Base-by-base conservation (phyloP, 2,888 invertebrate species). In the Trichopoda pennipes region DNA sequence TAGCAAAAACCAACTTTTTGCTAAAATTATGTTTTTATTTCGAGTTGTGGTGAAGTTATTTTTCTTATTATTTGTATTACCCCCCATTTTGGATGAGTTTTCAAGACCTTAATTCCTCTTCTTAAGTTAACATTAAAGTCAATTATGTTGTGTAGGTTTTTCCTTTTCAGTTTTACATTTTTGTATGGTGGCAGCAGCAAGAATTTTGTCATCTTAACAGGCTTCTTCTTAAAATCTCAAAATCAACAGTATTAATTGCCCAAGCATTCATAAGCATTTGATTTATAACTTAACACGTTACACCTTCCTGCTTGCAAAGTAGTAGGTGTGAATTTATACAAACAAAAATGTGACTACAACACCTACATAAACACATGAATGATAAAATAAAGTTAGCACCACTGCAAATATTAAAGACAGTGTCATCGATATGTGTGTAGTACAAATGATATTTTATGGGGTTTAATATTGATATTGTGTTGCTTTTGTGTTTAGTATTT, bases 251-350 rank as follows among this genome's bases (percentile, higher is more conserved):
- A 28, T 66, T 38, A 19, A 75, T 42, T 60, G 23, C n/a, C 12
- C 32, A 73, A 42, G 58, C 17, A 75, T 42, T 58, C 21, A 76
- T 44, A 53, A 68, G 35, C 35, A 47, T 61, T 44, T 53, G 68
- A 68, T 47, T 69, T 61, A 69, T 69, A 32, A 53, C 17, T 61
- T 55, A 63, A 63, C 61, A 61, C 61, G 28, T 32, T 19, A 12
- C 16, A 19, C 14, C 4, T 16, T 56, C 14, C 42, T 49, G 32
- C 32, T 47, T 10, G 17, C 10, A 42, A 73, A 63, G 23, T 38
- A 32, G 32, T 38, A 72, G 72, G 49, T 61, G 51, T 28, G 38
- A 51, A 51, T 28, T 60, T 16, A 51, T 0, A 49, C 21, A 32
- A 70, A 35, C 17, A 17, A 38, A 38, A 10, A 38, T 3, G 10